Percentiles rank a stretch among this genome's conserved stretches.
Conservation (phyloP, 1,140 invertebrate species). For the Mizuhopecten yessoensis region DNA sequence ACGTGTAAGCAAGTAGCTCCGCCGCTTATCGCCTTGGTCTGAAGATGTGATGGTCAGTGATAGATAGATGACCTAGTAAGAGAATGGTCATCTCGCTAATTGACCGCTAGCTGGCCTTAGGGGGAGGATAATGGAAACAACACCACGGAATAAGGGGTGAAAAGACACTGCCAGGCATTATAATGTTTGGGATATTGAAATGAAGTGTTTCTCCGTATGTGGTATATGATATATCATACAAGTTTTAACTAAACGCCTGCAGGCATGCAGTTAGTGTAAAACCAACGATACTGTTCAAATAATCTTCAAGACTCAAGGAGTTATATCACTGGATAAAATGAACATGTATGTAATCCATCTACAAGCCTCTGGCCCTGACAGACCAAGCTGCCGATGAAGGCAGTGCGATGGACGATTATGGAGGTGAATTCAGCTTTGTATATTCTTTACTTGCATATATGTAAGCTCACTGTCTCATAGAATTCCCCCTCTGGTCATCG, state of each 20-base stretch:
- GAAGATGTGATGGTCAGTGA: not conserved
- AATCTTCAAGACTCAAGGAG: not conserved
- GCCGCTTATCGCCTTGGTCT: not conserved
- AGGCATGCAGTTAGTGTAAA: not conserved
- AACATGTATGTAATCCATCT: not conserved
- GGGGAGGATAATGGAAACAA: slow-evolving; percentile 5
- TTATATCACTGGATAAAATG: not conserved
- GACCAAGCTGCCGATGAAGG: slow-evolving; percentile 13
- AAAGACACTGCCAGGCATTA: not conserved
- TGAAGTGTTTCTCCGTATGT: not conserved
- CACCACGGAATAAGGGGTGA: not conserved
- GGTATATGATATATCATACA: not conserved
- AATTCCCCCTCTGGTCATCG: not conserved
- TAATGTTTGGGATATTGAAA: slow-evolving; percentile 39
- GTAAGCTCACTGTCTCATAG: not conserved
- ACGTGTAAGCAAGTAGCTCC: not conserved
- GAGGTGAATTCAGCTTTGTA: slow-evolving; percentile 6
- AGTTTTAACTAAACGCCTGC: slow-evolving; percentile 15
- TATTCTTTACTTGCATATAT: not conserved
- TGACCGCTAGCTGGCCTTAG: slow-evolving; percentile 30
- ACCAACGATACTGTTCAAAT: slow-evolving; percentile 11
- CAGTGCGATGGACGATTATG: not conserved
- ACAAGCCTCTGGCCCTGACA: slow-evolving; percentile 10
- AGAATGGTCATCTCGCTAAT: slow-evolving; percentile 33
- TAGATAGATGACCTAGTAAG: slow-evolving; percentile 6